Evolutionary conservation across 2,888 invertebrate species (phyloP).

Genomic region (Parthenolecanium corni): DNA sequence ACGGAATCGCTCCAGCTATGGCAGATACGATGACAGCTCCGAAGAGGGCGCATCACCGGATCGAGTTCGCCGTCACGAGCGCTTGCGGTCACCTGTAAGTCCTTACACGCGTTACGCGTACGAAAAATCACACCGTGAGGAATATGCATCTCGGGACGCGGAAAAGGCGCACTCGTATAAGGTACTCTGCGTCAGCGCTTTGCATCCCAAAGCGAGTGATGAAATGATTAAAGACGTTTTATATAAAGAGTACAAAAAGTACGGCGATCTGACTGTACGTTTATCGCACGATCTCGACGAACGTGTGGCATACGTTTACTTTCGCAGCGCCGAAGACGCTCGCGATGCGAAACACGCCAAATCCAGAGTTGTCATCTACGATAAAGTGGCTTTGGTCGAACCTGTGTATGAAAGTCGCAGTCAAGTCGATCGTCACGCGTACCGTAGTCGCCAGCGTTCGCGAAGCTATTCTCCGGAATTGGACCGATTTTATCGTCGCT

Average conservation of each 20-base stretch:
- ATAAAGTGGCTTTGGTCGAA: slow-evolving; percentile 85
- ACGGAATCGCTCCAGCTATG: slow-evolving; percentile 67
- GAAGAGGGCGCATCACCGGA: slow-evolving; percentile 77
- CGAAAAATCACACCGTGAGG: slow-evolving; percentile 60
- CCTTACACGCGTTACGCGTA: slow-evolving; percentile 46
- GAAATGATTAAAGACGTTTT: slow-evolving; percentile 85
- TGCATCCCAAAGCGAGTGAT: slow-evolving; percentile 88
- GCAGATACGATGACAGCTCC: slow-evolving; percentile 75
- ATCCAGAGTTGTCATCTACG: slow-evolving; percentile 80
- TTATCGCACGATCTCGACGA: slow-evolving; percentile 84
- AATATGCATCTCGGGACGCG: slow-evolving; percentile 51
- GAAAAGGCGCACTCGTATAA: slow-evolving; percentile 56
- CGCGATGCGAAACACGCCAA: slow-evolving; percentile 88
- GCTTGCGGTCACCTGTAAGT: slow-evolving; percentile 48
- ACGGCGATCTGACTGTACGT: slow-evolving; percentile 86
- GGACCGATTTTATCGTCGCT: slow-evolving; percentile 65
- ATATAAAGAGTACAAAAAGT: slow-evolving; percentile 87
- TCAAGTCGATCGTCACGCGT: slow-evolving; percentile 39
- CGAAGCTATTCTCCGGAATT: slow-evolving; percentile 61
- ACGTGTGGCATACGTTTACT: slow-evolving; percentile 91
- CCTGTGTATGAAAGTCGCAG: slow-evolving; percentile 69
- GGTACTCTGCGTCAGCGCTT: slow-evolving; percentile 85
- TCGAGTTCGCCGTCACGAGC: slow-evolving; percentile 50
- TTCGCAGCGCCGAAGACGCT: slow-evolving; percentile 86
- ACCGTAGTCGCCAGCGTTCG: slow-evolving; percentile 60